phyloP scores from a whole-genome alignment of 2,888 invertebrate species.

The Phyllotreta cruciferae region DNA sequence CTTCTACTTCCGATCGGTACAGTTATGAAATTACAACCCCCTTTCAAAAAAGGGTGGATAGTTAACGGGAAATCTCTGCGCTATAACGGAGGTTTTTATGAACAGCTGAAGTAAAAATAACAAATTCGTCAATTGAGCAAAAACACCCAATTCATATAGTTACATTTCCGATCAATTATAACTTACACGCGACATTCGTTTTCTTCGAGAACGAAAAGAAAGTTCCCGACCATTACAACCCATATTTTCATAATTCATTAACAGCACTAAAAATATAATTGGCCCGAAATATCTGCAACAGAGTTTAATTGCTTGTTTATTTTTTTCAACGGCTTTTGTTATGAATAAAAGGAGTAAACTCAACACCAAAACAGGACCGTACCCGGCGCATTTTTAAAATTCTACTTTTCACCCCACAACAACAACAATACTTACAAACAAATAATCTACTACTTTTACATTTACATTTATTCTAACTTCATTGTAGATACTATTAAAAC shows the following conservation, averaged over 20 bases:
- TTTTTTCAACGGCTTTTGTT: constrained; percentile 41
- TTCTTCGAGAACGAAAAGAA: constrained; percentile 39
- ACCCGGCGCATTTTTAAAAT: neutral
- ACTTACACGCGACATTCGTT: constrained; percentile 32
- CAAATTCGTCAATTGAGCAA: neutral
- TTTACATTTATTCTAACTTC: no score
- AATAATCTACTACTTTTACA: no score
- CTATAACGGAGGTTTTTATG: no score
- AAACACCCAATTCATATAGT: constrained; percentile 24
- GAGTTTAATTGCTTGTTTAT: constrained; percentile 48
- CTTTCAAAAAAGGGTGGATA: neutral
- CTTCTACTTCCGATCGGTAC: neutral
- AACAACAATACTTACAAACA: neutral
- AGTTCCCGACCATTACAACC: constrained; percentile 42
- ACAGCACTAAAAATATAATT: constrained; percentile 45
- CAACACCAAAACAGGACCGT: constrained; percentile 18
- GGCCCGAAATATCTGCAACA: constrained; percentile 45
- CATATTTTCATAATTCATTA: constrained; percentile 48
- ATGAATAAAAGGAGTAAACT: constrained; percentile 44
- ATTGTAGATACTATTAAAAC: no score
- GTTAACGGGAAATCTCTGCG: constrained; percentile 3
- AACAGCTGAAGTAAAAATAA: no score
- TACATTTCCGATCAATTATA: constrained; percentile 38
- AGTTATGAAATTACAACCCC: no score
- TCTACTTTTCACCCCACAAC: neutral